Base-by-base conservation (phyloP, 2,888 invertebrate species). In the Phalangium opilio region DNA sequence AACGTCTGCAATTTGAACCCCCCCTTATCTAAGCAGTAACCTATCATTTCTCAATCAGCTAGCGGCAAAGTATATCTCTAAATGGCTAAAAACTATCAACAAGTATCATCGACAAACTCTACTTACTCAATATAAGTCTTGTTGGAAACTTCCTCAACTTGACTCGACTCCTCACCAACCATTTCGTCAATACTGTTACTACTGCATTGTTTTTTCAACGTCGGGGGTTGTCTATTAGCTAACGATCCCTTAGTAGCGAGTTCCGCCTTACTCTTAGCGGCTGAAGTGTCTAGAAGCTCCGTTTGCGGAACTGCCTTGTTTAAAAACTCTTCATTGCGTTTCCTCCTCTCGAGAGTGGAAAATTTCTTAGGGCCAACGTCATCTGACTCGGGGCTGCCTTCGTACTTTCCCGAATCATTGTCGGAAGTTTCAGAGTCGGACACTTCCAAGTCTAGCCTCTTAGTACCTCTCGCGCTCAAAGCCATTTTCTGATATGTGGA, bases 361-460 rank as follows among this genome's bases (percentile, higher is more conserved):
- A 78, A 79, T 63, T 79, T 79, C 52, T 49, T 52, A 18, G 79
- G 79, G 19, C 57, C 55, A 57, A 86, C 82, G 45, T 83, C 44
- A 11, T 42, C 49, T 27, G 54, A 52, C 50, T 54, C 55, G 12
- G 55, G 56, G 44, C 56, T 56, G 11, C 52, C 48, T 8, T 50
- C 54, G 40, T 49, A 56, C 36, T 55, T 56, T 5, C 50, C 80
- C 1, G 83, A 83, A 56, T 83, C 84, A 47, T 81, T 70, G 67
- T 86, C 85, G 2, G 84, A 84, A 41, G 82, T 77, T 64, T 87
- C 86, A 44, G 85, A 83, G 63, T 87, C 86, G 10, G 85, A 85
- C 52, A 83, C 73, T 71, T 83, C 83, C 12, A 80, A 77, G 64
- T 81, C 81, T 66, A 74, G 73, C 35, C 27, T 41, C 33, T 42